These are phyloP conservation scores for Antitype chi DNA, from an alignment of 2,888 invertebrate species.

Conservation along the genomic window DNA sequence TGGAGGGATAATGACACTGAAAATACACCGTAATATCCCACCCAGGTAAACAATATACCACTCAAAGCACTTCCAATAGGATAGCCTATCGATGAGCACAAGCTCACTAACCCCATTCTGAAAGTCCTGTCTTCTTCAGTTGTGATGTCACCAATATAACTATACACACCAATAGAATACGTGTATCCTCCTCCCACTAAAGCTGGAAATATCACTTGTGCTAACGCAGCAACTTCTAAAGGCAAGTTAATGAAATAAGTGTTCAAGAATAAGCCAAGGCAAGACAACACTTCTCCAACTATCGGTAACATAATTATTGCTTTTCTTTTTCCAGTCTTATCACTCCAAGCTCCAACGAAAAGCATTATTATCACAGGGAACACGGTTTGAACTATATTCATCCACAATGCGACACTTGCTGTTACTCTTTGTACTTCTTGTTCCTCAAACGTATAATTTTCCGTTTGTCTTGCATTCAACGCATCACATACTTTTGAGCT, in stretches of 20 bases:
- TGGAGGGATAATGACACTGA: constrained; percentile 93
- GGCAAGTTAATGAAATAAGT: constrained; percentile 95
- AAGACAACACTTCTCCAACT: constrained; percentile 94
- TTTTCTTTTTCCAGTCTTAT: constrained; percentile 92
- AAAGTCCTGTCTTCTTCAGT: constrained; percentile 95
- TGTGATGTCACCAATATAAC: constrained; percentile 96
- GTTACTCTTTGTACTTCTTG: constrained; percentile 93
- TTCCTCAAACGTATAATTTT: constrained; percentile 89
- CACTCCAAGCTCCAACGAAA: constrained; percentile 95
- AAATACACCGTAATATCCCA: constrained; percentile 96
- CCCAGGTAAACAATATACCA: constrained; percentile 93
- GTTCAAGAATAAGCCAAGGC: constrained; percentile 94
- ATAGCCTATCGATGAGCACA: constrained; percentile 96
- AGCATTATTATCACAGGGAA: constrained; percentile 95
- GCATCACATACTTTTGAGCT: constrained; percentile 94
- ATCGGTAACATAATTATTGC: constrained; percentile 96
- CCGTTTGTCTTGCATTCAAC: constrained; percentile 93
- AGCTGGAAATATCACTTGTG: constrained; percentile 95
- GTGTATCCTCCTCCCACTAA: constrained; percentile 96
- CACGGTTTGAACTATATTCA: constrained; percentile 95
- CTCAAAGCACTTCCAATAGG: constrained; percentile 96
- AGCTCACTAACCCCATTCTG: constrained; percentile 96
- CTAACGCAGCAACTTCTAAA: constrained; percentile 94
- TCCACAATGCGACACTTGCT: constrained; percentile 96
- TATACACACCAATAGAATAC: constrained; percentile 96